Evolutionary conservation across 2,888 invertebrate species (phyloP), one percentile per base, ranked within the genome.

Genomic region (Campoplex capitator): DNA sequence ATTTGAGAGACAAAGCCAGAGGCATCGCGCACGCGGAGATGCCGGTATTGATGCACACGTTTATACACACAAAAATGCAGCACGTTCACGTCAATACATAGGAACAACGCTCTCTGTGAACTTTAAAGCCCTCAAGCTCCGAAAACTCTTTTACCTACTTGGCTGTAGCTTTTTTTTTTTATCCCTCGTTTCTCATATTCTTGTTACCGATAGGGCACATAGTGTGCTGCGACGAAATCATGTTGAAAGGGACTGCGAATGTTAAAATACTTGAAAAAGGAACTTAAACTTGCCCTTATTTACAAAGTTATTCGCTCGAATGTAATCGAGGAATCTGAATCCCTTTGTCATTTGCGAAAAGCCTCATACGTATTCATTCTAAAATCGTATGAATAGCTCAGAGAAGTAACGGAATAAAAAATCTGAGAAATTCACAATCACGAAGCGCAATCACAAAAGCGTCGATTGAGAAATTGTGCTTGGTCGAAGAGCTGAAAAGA

Each of bases 1-100:
- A 88, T 86, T 95, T 94, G 95, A 73, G 83, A 62, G 77, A 68
- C 45, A 54, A 48, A 75, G 78, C 84, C 76, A 74, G 73, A 78
- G 70, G 82, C 54, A 68, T 28, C 54, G 38, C 4, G 35, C 65
- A 13, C 62, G 32, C 62, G 32, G 51, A 54, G 35, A 75, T 73
- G 62, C 54, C 73, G 28, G 71, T 42, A 51, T 83, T 56, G 68
- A 42, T 58, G 73, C 71, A 76, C 62, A 51, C 56, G 71, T 73
- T 51, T 45, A 81, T 70, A 74, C 42, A 58, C 23, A 71, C 51
- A 71, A 45, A 54, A 51, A 68, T 83, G 18, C 56, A 58, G 18
- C 74, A 56, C 75, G 38, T 16, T 42, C 42, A 8, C 28, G 28
- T 58, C 23, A 9, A 67, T 42, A 77, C 54, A 38, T 42, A 74